These are phyloP conservation scores for Amphilophus citrinellus DNA, from an alignment of 2,113 vertebrate species.

Conservation along the genomic window DNA sequence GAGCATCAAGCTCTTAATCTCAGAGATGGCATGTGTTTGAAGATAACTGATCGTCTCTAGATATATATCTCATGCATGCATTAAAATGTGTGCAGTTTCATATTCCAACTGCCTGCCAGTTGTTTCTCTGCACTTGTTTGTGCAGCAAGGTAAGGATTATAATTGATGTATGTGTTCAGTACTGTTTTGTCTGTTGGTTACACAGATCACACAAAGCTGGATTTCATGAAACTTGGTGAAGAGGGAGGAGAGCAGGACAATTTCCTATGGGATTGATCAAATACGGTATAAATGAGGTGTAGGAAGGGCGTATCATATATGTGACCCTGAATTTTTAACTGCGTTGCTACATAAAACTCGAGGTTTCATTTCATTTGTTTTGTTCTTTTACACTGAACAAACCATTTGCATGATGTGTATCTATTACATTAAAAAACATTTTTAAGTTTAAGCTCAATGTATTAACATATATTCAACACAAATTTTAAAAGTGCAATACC, in stretches of 20 bases:
- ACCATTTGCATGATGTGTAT: too few relatives aligned
- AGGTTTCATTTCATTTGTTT: not conserved
- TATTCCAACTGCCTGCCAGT: not conserved
- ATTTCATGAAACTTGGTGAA: not conserved
- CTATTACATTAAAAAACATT: not conserved
- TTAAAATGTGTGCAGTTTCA: not conserved
- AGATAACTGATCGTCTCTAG: not conserved
- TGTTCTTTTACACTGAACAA: not conserved
- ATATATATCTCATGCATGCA: not conserved
- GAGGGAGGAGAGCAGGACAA: fast-evolving
- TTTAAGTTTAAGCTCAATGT: not conserved
- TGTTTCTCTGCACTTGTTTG: not conserved
- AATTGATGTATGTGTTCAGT: not conserved
- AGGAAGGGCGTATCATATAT: too few relatives aligned
- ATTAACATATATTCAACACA: not conserved
- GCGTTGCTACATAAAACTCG: too few relatives aligned
- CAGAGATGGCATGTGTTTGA: not conserved
- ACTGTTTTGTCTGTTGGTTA: not conserved
- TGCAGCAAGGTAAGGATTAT: not conserved
- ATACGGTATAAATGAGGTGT: too few relatives aligned
- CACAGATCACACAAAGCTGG: too few relatives aligned
- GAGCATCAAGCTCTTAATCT: too few relatives aligned
- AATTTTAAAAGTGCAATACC: not conserved
- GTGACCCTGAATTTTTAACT: too few relatives aligned
- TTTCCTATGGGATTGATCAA: too few relatives aligned